These are phyloP conservation scores for Cephus pulcher DNA, from an alignment of 2,888 invertebrate species.

Conservation along the genomic window DNA sequence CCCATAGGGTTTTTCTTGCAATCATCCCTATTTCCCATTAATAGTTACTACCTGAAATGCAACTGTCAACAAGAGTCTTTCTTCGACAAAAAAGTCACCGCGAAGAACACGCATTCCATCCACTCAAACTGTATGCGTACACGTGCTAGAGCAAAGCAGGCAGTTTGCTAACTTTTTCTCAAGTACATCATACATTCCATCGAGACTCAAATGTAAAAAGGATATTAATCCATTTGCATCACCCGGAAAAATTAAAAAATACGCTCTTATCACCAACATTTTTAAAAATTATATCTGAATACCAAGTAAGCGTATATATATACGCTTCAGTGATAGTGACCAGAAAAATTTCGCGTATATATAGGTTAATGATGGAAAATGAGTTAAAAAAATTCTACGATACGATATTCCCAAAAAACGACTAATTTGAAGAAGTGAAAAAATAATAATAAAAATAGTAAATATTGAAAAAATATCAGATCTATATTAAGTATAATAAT, in stretches of 20 bases:
- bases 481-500: not conserved
- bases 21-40: not conserved
- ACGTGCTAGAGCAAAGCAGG: too few relatives aligned
- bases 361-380: too few relatives aligned
- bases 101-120: not conserved
- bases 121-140: not conserved
- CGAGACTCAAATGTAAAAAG: not conserved
- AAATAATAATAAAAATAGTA: not conserved
- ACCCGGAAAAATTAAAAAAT: too few relatives aligned
- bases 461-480: too few relatives aligned
- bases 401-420: not conserved
- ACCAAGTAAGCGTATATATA: too few relatives aligned
- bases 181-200: not conserved
- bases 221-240: not conserved
- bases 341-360: too few relatives aligned
- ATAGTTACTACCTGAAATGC: not conserved
- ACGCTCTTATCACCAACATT: too few relatives aligned
- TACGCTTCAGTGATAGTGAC: too few relatives aligned
- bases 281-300: too few relatives aligned
- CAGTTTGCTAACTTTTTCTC: not conserved
- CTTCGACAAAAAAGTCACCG: not conserved
- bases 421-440: not conserved
- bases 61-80: not conserved
- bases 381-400: not conserved
- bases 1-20: not conserved